Conservation (phyloP, 2,888 invertebrate species). For the Bruchidius siliquastri region DNA sequence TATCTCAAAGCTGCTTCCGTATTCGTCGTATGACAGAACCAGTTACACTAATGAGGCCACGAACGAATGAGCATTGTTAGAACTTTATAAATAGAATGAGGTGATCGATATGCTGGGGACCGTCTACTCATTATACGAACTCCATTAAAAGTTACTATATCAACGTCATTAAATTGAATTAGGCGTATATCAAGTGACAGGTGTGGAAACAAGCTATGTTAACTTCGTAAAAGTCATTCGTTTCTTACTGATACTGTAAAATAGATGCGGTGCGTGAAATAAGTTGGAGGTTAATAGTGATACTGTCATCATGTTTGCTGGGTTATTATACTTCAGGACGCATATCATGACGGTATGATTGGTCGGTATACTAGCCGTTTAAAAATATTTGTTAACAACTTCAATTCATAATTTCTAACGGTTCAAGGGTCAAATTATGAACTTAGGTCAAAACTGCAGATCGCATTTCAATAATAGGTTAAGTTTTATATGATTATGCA, state of each 20-base stretch:
- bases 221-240: not conserved
- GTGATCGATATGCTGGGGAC: not conserved
- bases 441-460: too few species aligned
- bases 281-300: too few species aligned
- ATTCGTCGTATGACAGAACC: not conserved
- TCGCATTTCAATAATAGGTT: too few species aligned
- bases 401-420: too few species aligned
- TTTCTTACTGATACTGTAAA: not conserved
- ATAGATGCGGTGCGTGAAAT: not conserved
- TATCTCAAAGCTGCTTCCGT: too few species aligned
- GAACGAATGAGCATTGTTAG: not conserved
- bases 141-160: not conserved
- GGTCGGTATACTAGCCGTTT: too few species aligned
- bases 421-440: too few species aligned
- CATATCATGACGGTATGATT: too few species aligned
- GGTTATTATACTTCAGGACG: too few species aligned
- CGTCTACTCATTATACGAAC: not conserved
- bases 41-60: not conserved
- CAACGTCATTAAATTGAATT: not conserved
- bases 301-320: too few species aligned
- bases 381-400: too few species aligned
- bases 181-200: not conserved
- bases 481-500: too few species aligned
- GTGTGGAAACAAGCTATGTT: not conserved
- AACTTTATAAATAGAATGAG: not conserved